Base-by-base conservation (phyloP, 2,888 invertebrate species). In the Lobophora halterata region DNA sequence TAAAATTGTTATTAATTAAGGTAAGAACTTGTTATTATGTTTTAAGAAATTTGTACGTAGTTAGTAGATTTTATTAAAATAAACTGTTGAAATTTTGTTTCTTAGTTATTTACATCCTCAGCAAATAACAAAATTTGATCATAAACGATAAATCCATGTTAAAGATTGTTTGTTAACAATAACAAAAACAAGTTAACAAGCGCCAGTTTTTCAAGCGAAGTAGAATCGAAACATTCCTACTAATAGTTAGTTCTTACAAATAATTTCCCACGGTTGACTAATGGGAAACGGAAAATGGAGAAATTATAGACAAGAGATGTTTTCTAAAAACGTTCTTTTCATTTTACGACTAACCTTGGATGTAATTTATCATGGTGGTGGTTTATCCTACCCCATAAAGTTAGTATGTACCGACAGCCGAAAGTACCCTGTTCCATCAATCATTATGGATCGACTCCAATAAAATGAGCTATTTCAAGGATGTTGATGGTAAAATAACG, bases 281-380 rank as follows among this genome's bases (percentile, higher is more conserved):
- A 50, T 46, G 55, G 40, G 49, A 51, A 62, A 59, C 56, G 55
- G 55, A 50, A 56, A 59, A 56, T 36, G 12, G 40, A 41, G 42
- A 46, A 42, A 46, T 25, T 40, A 29, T 20, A 25, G 23, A 31
- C 28, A 39, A 42, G 40, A 32, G 28, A 14, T 7, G 30, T 36
- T 44, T 38, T 46, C 38, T 32, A 42, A 29, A 45, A 37, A 16
- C 1, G 11, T 12, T 25, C 20, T 43, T 44, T 44, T 34, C 14
- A 33, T 34, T 25, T 27, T 21, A 27, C 13, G 32, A 21, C 19
- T 19, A 25, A 13, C 10, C 17, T 8, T 9, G 10, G 18, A 8
- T 12, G 7, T 32, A 23, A 32, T 33, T 25, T 19, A 33, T 25
- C 3, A 18, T 10, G 10, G 5, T 7, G 8, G 3, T 14, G 2